Conservation (phyloP, 2,113 vertebrate genomes). For the Anser cygnoides region DNA sequence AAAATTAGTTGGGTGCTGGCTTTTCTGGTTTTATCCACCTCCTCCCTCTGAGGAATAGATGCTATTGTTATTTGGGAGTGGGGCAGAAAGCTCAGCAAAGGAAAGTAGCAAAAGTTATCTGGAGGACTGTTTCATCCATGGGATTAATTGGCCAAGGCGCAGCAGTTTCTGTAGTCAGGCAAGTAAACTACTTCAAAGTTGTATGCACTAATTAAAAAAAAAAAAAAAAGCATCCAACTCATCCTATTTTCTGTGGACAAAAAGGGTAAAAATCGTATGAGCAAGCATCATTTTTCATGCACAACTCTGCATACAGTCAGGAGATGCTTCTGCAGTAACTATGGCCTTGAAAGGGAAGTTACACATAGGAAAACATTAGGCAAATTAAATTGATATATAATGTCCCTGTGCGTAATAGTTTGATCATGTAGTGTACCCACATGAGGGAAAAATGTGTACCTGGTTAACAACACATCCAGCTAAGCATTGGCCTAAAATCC, state of each 20-base stretch:
- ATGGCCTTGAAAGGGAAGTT: background rate
- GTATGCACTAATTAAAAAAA: background rate
- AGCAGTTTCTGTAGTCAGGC: background rate
- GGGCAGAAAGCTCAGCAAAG: background rate
- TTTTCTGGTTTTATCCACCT: background rate
- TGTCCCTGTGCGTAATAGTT: background rate
- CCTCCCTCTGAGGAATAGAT: background rate
- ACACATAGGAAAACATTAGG: background rate
- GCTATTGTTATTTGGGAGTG: background rate
- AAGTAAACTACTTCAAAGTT: background rate
- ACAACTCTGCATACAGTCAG: background rate
- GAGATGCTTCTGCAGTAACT: background rate
- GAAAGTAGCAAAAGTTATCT: background rate
- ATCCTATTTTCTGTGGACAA: background rate
- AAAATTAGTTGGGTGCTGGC: background rate
- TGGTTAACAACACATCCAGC: background rate
- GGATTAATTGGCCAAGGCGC: background rate
- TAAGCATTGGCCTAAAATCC: background rate
- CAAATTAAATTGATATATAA: background rate
- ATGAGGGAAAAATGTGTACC: background rate
- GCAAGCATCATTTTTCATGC: background rate
- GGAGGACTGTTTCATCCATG: background rate
- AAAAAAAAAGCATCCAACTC: background rate
- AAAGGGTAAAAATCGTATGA: background rate
- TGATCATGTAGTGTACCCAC: background rate